Evolutionary conservation across 2,797 vertebrate genomes (phyloP), one percentile per base, ranked within the genome.

Genomic region (Urosaurus nigricauda): DNA sequence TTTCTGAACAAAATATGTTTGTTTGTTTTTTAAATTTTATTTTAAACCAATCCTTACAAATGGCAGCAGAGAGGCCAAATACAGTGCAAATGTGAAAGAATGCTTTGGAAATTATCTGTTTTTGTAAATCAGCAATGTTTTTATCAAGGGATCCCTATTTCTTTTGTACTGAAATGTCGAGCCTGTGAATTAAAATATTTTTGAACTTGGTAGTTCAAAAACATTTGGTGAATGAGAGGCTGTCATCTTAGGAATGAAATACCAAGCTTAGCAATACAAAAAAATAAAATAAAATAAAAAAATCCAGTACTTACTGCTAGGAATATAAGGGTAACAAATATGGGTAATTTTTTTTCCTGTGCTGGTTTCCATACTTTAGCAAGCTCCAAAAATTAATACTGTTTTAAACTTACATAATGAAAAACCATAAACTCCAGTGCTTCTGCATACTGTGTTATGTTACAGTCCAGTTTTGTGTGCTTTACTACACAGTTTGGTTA

Each of bases 401-500:
- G 94, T 96, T 96, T 93, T 93, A 95, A 96, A 94, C 91, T 92
- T 93, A 93, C 96, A 89, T 93, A 90, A 86, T 95, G 95, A 94
- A 95, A 93, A 94, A 89, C 68, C 96, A 94, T 95, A 92, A 95
- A 95, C 94, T 93, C 95, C 95, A 96, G 84, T 95, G 96, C 97
- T 97, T 96, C 96, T 97, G 97, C 97, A 97, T 96, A 96, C 96
- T 96, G 96, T 96, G 96, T 96, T 96, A 96, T 93, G 96, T 97
- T 97, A 97, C 97, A 97, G 97, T 98, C 97, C 97, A 98, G 97
- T 98, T 98, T 97, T 97, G 97, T 97, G 97, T 97, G 97, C 97
- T 98, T 97, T 97, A 97, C 97, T 97, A 97, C 97, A 97, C 97
- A 96, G 97, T 97, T 98, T 98, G 98, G 98, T 98, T 98, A 98